Evolutionary conservation across 2,888 invertebrate species (phyloP), one percentile per base, ranked within the genome.

Genomic region (Limenitis camilla): DNA sequence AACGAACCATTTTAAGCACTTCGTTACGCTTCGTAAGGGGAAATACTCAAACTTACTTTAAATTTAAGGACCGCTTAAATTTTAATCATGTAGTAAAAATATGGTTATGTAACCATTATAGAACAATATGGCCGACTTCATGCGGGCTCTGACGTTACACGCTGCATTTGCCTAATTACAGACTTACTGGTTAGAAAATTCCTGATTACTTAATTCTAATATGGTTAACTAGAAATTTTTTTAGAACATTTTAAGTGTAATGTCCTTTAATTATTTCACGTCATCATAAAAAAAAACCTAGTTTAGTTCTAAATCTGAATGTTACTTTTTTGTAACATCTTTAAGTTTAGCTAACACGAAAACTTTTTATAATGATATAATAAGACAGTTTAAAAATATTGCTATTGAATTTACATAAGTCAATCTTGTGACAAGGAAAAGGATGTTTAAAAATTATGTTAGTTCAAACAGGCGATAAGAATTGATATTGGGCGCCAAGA

Each of bases 31-130:
- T 69, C 72, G 76, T 74, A 67, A 73, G 68, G 75, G 76, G 72
- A 78, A 78, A 76, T 78, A 81, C 72, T 71, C 70, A 77, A 76
- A 74, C 72, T 74, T 71, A 71, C 68, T 67, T 74, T 76, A 71
- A 76, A 80, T 83, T 87, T 84, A 78, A 82, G 76, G 78, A 78
- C 74, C 79, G 74, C 74, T 87, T 85, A 80, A 81, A 84, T 80
- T 87, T 87, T 84, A 84, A 87, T 80, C 79, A 83, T 76, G 76
- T 76, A 75, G 78, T 88, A 82, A 87, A 86, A 84, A 80, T 78
- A 78, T 76, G 77, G 78, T 84, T 84, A 81, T 82, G 81, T 78
- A 81, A 84, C 83, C 74, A 81, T 87, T 82, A 83, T 72, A 74
- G 74, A 80, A 82, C 78, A 82, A 82, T 83, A 76, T 72, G 72